Evolutionary conservation across 2,113 vertebrate genomes (phyloP).

Genomic region (Damaliscus lunatus): DNA sequence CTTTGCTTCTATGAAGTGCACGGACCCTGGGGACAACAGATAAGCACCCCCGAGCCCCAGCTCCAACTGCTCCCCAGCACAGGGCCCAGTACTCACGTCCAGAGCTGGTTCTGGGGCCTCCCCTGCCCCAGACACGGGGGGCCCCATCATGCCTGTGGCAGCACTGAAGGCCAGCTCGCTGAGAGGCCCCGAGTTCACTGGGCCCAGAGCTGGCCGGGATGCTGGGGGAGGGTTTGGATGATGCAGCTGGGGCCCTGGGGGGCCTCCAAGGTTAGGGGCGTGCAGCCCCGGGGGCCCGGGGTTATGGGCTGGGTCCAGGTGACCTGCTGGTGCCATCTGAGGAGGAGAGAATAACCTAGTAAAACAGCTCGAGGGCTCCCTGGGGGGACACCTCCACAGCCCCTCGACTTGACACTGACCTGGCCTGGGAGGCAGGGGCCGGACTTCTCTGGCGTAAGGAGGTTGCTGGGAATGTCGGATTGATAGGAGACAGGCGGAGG

Average conservation of each 20-base stretch:
- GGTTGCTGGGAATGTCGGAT: constrained; percentile 85
- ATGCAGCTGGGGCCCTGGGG: constrained; percentile 82
- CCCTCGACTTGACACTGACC: constrained; percentile 71
- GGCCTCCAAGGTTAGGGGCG: constrained; percentile 77
- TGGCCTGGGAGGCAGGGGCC: constrained; percentile 83
- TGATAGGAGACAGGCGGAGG: constrained; percentile 88
- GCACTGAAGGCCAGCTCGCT: constrained; percentile 83
- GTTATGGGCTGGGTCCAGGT: constrained; percentile 87
- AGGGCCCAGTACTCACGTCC: constrained; percentile 85
- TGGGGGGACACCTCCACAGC: accelerated
- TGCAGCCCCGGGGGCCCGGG: constrained; percentile 85
- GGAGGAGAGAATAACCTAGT: accelerated
- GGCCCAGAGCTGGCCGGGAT: constrained; percentile 80
- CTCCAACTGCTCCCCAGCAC: background rate
- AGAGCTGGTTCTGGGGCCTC: constrained; percentile 90
- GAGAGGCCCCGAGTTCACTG: background rate
- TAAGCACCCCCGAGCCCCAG: background rate
- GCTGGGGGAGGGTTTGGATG: constrained; percentile 79
- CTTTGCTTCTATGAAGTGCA: background rate
- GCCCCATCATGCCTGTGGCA: constrained; percentile 70
- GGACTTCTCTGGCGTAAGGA: constrained; percentile 86
- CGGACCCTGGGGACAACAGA: background rate
- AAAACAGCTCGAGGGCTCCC: background rate
- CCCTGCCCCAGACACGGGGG: constrained; percentile 78
- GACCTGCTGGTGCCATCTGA: constrained; percentile 83